A percentile compares a stretch with the other conserved stretches of the same genome.
Evolutionary conservation across 2,113 vertebrate genomes (phyloP).

Genomic region (Hippocampus mohnikei): DNA sequence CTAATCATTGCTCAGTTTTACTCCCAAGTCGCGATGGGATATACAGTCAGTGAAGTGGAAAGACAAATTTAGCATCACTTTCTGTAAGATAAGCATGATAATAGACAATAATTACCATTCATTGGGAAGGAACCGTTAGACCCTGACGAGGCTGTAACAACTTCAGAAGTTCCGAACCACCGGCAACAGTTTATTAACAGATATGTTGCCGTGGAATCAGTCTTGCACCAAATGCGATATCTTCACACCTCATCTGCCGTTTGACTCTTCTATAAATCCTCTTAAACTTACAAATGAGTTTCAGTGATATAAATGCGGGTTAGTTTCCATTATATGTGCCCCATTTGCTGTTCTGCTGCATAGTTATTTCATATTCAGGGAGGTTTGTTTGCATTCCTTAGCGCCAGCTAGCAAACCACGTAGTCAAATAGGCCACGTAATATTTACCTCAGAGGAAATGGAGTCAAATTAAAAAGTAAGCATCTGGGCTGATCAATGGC

Average conservation of each 20-base stretch:
- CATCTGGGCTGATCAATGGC: conserved; percentile 34
- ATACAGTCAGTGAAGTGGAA: conserved; percentile 3
- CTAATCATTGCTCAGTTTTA: conserved; percentile 24
- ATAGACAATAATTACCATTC: conserved; percentile 16
- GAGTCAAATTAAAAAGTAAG: conserved; percentile 1
- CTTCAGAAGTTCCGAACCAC: conserved; percentile 11
- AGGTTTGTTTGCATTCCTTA: conserved; percentile 26
- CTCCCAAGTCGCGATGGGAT: conserved; percentile 4
- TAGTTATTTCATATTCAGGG: conserved; percentile 6
- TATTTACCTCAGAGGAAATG: conserved; percentile 40
- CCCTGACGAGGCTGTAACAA: conserved; percentile 7
- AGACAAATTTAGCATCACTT: conserved; percentile 11
- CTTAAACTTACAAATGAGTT: conserved; percentile 11
- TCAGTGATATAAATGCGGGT: conserved; percentile 4
- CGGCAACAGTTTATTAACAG: conserved; percentile 2
- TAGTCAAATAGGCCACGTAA: conserved; percentile 20
- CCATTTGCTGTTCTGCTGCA: not conserved
- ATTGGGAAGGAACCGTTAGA: conserved; percentile 6
- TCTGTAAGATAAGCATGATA: conserved; percentile 6
- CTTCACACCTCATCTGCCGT: conserved; percentile 2
- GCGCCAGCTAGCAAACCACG: not conserved
- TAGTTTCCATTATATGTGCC: conserved; percentile 16
- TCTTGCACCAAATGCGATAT: conserved; percentile 15
- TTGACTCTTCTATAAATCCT: conserved; percentile 22
- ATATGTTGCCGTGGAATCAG: not conserved